Base-by-base conservation (phyloP, 2,113 vertebrate species). In the Dicentrarchus labrax region DNA sequence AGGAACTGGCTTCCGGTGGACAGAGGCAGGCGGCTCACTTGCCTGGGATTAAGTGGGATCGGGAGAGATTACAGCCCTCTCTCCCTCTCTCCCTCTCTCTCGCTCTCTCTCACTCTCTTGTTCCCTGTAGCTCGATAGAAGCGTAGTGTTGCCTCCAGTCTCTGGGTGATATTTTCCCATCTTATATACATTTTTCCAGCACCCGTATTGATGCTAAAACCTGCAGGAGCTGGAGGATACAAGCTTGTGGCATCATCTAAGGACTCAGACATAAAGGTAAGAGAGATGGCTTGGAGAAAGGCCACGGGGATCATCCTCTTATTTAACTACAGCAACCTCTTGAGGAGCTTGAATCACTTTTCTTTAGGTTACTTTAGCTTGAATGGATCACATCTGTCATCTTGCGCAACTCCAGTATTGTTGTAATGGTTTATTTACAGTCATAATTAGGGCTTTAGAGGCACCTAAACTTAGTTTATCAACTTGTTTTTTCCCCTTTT, bases 1-100 rank as follows among this genome's bases (percentile, higher is more conserved):
- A 89, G 88, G 84, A 88, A 71, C 81, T 16, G 73, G 78, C 86
- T 85, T 91, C 85, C 71, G 71, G 87, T 79, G 88, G 75, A 67
- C 84, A 81, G 86, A 86, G 83, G 88, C 86, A 86, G 87, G 85
- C 77, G 24, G 85, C 88, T 94, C 90, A 86, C 87, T 91, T 88
- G 91, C 82, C 61, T 30, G 41, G 94, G 95, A 95, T 96, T 96
- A 95, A 92, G 83, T 85, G 88, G 95, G 94, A 95, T 95, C 82
- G 88, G 86, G 87, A 78, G 84, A 92, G 95, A 96, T 96, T 96
- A 96, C 88, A 74, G 78, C 70, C 71, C 85, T 86, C 86, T 84
- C 86, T 84, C 80, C 72, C 54, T 43, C 43, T 47, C 41, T 43
- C 41, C 6, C 74, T 70, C 69, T 73, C 74, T 71, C 30, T 30